Conservation (phyloP, 2,113 vertebrate genomes). For the Corapipo altera region DNA sequence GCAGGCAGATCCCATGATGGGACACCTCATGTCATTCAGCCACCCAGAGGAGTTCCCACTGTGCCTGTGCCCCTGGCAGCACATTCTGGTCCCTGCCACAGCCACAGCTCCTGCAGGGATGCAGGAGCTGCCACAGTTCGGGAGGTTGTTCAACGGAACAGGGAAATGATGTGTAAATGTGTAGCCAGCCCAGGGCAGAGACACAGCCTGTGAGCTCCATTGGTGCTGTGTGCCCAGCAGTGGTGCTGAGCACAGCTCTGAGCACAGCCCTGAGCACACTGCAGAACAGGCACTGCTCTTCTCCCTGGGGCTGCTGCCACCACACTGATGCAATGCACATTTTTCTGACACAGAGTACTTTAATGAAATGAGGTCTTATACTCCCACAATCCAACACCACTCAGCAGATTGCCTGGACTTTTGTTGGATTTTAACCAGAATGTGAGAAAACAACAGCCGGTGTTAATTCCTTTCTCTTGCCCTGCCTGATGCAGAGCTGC, state of each 20-base stretch:
- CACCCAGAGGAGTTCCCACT: background rate
- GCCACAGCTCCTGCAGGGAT: background rate
- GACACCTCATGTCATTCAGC: background rate
- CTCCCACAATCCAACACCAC: background rate
- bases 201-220: background rate
- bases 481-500: background rate
- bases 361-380: background rate
- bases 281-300: background rate
- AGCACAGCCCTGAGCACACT: background rate
- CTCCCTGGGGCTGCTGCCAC: background rate
- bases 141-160: fast-evolving
- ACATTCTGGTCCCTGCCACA: background rate
- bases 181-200: background rate
- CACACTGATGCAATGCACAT: background rate
- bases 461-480: background rate
- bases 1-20: background rate
- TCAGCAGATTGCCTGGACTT: background rate
- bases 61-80: background rate
- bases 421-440: background rate
- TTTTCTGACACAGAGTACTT: background rate
- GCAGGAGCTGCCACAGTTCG: background rate
- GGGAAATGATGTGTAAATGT: background rate
- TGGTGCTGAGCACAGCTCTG: background rate
- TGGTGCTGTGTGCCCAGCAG: background rate
- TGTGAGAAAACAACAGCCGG: background rate